Conservation (phyloP, 2,113 vertebrate species). For the Brachirus orientalis region DNA sequence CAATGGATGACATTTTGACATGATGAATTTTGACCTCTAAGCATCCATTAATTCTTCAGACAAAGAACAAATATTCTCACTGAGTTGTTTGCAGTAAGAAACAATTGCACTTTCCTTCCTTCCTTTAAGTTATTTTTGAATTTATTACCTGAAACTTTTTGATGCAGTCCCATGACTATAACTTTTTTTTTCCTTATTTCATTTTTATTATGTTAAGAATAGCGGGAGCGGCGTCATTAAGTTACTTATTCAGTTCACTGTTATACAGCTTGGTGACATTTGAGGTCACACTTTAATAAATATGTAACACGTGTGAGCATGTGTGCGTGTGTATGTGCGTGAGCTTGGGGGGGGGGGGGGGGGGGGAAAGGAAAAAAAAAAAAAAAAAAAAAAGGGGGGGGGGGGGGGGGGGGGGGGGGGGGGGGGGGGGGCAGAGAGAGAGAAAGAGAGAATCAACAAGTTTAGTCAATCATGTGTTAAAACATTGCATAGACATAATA, state of each 20-base stretch:
- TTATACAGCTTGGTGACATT: constrained; percentile 30
- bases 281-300: constrained; percentile 62
- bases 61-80: background rate
- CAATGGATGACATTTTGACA: constrained; percentile 24
- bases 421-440: too few relatives aligned
- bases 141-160: background rate
- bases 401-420: too few relatives aligned
- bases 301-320: constrained; percentile 45
- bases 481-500: too few relatives aligned
- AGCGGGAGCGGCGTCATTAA: constrained; percentile 6
- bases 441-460: too few relatives aligned
- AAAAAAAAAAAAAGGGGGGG: too few relatives aligned
- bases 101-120: background rate
- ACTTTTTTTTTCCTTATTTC: background rate
- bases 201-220: background rate
- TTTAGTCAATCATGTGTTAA: too few relatives aligned
- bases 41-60: too few relatives aligned
- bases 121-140: background rate
- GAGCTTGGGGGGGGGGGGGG: background rate
- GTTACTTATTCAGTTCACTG: constrained; percentile 56
- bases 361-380: too few relatives aligned
- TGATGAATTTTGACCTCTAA: background rate
- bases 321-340: constrained; percentile 11
- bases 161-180: too few relatives aligned
- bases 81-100: background rate